phyloP scores from a whole-genome alignment of 2,113 vertebrate genomes.

The Propithecus coquereli region DNA sequence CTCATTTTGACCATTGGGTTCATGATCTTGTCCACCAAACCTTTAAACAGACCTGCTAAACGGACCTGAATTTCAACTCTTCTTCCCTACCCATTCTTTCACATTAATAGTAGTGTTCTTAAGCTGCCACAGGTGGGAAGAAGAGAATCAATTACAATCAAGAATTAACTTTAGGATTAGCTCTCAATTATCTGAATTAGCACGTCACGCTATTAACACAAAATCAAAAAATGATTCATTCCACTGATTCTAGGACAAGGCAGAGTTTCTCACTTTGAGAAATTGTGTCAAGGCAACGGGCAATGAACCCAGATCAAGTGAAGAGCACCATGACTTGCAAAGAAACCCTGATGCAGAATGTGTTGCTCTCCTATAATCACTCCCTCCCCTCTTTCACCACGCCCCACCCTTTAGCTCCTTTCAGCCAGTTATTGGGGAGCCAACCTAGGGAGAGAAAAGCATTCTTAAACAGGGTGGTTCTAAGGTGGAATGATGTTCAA shows the following conservation, averaged over 20 bases:
- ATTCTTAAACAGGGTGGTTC: conserved; percentile 13
- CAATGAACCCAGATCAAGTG: neutral
- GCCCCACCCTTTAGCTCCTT: neutral
- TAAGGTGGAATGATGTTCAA: conserved; percentile 28
- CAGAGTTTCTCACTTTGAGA: conserved; percentile 34
- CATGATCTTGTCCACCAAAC: neutral
- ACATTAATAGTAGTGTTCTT: neutral
- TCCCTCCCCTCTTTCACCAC: neutral
- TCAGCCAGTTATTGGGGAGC: conserved; percentile 10
- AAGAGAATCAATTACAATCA: conserved; percentile 7
- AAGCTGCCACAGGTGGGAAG: neutral
- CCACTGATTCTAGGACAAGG: conserved; percentile 13
- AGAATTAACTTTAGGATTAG: conserved; percentile 37
- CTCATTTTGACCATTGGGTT: conserved; percentile 29
- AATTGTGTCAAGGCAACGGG: conserved; percentile 10
- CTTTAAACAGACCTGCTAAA: conserved; percentile 39
- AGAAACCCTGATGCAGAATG: neutral
- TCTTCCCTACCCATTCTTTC: neutral
- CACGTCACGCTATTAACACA: neutral
- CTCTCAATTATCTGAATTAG: conserved; percentile 22
- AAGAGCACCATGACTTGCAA: neutral
- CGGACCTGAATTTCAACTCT: neutral
- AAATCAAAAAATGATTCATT: neutral
- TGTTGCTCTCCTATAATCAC: neutral
- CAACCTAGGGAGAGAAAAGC: conserved; percentile 31